Percentiles rank a stretch among this genome's conserved stretches.
These are phyloP conservation scores for Sebastes flavidus DNA, from an alignment of 2,797 vertebrate species.

Conservation along the genomic window DNA sequence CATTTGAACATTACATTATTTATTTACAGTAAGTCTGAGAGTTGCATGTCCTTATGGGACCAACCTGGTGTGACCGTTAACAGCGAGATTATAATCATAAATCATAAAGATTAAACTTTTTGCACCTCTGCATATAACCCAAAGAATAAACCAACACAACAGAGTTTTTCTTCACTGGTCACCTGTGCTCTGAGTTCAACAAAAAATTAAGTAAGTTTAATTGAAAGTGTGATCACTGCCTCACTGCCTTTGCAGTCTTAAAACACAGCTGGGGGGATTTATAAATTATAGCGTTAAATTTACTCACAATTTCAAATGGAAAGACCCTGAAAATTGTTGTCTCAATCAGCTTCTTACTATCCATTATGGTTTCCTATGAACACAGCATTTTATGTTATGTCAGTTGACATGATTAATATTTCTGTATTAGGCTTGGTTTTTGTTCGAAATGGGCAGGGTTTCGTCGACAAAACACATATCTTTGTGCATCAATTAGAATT, in stretches of 20 bases:
- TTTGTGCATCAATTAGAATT: not conserved
- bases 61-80: not conserved
- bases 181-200: not conserved
- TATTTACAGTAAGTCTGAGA: not conserved
- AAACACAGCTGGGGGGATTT: not conserved
- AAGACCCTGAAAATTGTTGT: not conserved
- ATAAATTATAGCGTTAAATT: not conserved
- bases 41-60: not conserved
- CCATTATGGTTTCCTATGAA: no score
- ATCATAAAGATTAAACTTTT: not conserved
- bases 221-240: not conserved
- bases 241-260: not conserved
- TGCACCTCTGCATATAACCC: no score
- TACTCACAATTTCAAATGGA: not conserved
- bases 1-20: not conserved
- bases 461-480: fast-evolving
- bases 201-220: not conserved
- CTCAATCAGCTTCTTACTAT: not conserved
- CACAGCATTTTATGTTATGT: no score
- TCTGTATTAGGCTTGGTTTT: not conserved
- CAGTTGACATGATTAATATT: not conserved
- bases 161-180: not conserved
- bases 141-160: not conserved
- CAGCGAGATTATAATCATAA: no score
- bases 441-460: not conserved